Base-by-base conservation (phyloP, 2,888 invertebrate genomes). In the Melangyna quadrimaculata region DNA sequence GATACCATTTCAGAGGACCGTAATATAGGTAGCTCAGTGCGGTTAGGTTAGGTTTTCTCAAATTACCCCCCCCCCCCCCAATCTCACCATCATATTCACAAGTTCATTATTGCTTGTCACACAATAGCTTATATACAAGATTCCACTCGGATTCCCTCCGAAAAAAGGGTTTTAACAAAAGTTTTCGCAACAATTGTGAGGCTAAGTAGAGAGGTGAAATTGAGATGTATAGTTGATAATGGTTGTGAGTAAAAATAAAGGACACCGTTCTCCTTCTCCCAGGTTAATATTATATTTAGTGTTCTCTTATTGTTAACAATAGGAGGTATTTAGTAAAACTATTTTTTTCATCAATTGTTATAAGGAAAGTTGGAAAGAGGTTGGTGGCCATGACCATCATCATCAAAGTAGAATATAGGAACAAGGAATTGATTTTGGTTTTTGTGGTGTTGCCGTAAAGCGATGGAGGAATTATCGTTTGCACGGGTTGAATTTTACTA, bases 291-390 rank as follows among this genome's bases (percentile, higher is more conserved):
- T n/a, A n/a, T 80, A 65, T 75, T 80, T 75, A 74, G 71, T 55
- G 45, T 63, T 57, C 63, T 43, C 57, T 70, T 80, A 69, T 79
- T 69, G 69, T 17, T 14, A 63, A 75, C 75, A 80, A 70, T 70
- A 37, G 75, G 9, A 27, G 14, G 75, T 53, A 75, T 75, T 75
- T 55, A 80, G 74, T 24, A 10, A 69, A 74, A 55, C 29, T 65
- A 57, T 63, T 55, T 40, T 24, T 61, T 40, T 4, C n/a, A n/a
- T n/a, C n/a, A n/a, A 40, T n/a, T 61, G 9, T 61, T n/a, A 40
- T 40, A 10, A 32, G 29, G 51, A 40, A 32, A 37, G 40, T 61
- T 70, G 3, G 35, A 71, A n/a, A n/a, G 17, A 32, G 61, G 22
- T 61, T 70, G 5, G 29, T 57, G 32, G n/a, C n/a, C n/a, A n/a